These are phyloP conservation scores for Diprion similis DNA, from an alignment of 1,140 invertebrate species.

Conservation along the genomic window DNA sequence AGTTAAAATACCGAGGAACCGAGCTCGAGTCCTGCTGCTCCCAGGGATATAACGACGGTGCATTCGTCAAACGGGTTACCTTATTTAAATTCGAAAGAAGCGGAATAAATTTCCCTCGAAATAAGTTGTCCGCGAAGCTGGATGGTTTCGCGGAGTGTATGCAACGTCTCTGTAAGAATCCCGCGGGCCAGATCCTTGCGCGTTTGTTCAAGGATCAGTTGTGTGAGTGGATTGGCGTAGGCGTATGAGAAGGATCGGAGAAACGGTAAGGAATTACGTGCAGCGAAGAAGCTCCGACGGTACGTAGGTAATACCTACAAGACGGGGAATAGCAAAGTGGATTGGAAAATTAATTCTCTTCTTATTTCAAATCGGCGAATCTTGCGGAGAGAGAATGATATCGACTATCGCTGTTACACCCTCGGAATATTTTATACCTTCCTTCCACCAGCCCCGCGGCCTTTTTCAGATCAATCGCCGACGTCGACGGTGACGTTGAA, in stretches of 20 bases:
- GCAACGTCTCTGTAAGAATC: background rate
- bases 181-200: background rate
- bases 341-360: conserved; percentile 3
- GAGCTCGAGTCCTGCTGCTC: too few species aligned
- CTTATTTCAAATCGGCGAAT: conserved; percentile 4
- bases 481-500: background rate
- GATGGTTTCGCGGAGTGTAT: background rate
- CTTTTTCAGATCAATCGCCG: background rate
- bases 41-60: background rate
- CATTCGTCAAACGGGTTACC: background rate
- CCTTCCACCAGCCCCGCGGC: too few species aligned
- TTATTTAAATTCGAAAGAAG: background rate
- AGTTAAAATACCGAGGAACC: too few species aligned
- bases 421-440: background rate
- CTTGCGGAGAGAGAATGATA: background rate
- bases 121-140: background rate
- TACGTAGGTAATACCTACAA: background rate
- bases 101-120: conserved; percentile 3
- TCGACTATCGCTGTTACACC: background rate
- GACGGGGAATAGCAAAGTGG: background rate
- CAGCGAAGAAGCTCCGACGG: background rate
- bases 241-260: background rate
- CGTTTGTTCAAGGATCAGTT: too few species aligned
- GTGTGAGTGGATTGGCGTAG: background rate
- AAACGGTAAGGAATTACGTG: background rate